These are phyloP conservation scores for Epinephelus lanceolatus DNA, from an alignment of 2,113 vertebrate species.

Conservation along the genomic window DNA sequence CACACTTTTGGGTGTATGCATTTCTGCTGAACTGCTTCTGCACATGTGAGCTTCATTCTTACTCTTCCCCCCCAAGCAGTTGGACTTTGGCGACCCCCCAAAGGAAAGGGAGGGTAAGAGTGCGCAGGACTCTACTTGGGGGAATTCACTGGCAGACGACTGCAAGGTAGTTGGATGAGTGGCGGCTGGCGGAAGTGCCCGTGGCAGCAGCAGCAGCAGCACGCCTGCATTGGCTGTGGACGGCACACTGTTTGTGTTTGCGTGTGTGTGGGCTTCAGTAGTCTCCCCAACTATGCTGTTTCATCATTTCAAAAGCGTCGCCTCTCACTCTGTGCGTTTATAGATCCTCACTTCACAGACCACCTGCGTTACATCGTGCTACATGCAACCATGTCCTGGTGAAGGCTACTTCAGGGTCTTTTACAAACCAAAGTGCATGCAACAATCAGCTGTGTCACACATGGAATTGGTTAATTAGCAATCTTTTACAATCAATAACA, in stretches of 20 bases:
- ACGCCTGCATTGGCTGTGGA: slow-evolving; percentile 36
- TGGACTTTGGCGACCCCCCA: slow-evolving; percentile 82
- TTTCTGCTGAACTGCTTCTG: slow-evolving; percentile 71
- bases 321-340: slow-evolving; percentile 53
- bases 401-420: neutral
- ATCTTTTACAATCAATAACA: slow-evolving; percentile 11
- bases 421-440: slow-evolving; percentile 17
- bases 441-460: neutral
- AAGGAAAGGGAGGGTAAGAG: slow-evolving; percentile 84
- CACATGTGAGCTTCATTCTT: slow-evolving; percentile 78
- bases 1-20: slow-evolving; percentile 59
- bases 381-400: slow-evolving; percentile 77
- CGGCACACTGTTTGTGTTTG: slow-evolving; percentile 50
- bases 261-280: slow-evolving; percentile 63
- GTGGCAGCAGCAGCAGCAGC: slow-evolving; percentile 6
- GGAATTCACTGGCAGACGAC: slow-evolving; percentile 85
- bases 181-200: slow-evolving; percentile 21
- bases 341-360: slow-evolving; percentile 42
- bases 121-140: slow-evolving; percentile 86
- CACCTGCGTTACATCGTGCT: slow-evolving; percentile 30
- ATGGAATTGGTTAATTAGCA: slow-evolving; percentile 20
- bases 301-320: slow-evolving; percentile 60
- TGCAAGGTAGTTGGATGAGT: slow-evolving; percentile 86
- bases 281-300: slow-evolving; percentile 44
- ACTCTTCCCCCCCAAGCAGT: slow-evolving; percentile 81